Evolutionary conservation across 2,113 vertebrate genomes (phyloP).

Genomic region (Microtus oregoni): DNA sequence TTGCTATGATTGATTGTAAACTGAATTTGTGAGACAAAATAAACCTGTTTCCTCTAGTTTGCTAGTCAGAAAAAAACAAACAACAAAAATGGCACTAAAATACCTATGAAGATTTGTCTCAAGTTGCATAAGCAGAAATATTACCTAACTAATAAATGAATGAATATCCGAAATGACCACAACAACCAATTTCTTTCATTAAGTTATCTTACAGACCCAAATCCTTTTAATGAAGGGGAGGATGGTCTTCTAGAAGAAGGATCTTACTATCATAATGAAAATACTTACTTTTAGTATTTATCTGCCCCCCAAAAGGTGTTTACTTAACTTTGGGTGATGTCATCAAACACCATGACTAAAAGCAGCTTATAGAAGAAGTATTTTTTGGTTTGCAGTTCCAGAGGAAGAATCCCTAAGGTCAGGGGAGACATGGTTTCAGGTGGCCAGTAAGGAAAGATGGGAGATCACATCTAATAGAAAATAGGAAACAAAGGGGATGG

Average conservation of each 20-base stretch:
- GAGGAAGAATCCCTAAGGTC: background rate
- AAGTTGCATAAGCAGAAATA: background rate
- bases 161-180: background rate
- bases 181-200: background rate
- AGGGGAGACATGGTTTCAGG: background rate
- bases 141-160: background rate
- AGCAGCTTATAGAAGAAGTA: background rate
- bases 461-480: background rate
- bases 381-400: background rate
- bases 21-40: background rate
- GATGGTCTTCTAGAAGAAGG: background rate
- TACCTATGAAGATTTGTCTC: background rate
- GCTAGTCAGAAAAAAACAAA: background rate
- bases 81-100: background rate
- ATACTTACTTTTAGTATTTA: background rate
- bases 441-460: background rate
- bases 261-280: background rate
- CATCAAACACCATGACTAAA: background rate
- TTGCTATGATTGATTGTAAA: background rate
- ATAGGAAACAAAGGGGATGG: background rate
- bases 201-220: background rate
- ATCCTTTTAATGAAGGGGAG: background rate
- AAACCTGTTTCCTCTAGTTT: background rate
- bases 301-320: background rate
- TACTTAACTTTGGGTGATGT: background rate